Conservation (phyloP, 2,113 vertebrate species). For the Physeter macrocephalus region DNA sequence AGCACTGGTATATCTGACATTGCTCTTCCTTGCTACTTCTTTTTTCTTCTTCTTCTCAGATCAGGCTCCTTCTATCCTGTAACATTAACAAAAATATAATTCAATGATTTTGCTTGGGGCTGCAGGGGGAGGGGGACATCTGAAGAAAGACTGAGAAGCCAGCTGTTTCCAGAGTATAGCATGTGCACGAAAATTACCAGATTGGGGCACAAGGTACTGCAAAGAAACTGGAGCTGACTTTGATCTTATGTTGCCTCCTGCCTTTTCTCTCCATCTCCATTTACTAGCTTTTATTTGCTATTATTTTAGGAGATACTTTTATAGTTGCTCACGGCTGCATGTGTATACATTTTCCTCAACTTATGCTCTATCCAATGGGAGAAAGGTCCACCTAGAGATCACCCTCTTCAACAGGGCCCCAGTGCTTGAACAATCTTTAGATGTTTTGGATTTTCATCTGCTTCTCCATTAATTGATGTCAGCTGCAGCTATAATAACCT, state of each 20-base stretch:
- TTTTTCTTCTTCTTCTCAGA: neutral
- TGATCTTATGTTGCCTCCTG: neutral
- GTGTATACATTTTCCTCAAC: neutral
- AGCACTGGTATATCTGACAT: neutral
- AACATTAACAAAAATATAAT: neutral
- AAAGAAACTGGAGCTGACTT: neutral
- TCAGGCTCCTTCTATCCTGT: neutral
- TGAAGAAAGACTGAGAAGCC: neutral
- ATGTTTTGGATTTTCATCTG: neutral
- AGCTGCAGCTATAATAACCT: constrained; percentile 3
- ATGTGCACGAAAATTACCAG: neutral
- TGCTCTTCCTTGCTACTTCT: neutral
- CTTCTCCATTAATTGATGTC: constrained; percentile 12
- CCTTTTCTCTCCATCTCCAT: neutral
- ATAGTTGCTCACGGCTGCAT: neutral
- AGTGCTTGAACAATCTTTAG: neutral
- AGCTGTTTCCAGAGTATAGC: neutral
- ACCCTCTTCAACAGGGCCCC: neutral
- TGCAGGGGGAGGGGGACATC: neutral
- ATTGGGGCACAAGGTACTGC: neutral
- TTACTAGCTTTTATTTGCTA: neutral
- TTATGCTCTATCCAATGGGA: neutral
- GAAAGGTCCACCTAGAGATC: neutral
- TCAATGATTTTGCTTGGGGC: neutral
- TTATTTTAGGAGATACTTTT: neutral